phyloP scores from a whole-genome alignment of 2,113 vertebrate genomes.

The Condylura cristata region DNA sequence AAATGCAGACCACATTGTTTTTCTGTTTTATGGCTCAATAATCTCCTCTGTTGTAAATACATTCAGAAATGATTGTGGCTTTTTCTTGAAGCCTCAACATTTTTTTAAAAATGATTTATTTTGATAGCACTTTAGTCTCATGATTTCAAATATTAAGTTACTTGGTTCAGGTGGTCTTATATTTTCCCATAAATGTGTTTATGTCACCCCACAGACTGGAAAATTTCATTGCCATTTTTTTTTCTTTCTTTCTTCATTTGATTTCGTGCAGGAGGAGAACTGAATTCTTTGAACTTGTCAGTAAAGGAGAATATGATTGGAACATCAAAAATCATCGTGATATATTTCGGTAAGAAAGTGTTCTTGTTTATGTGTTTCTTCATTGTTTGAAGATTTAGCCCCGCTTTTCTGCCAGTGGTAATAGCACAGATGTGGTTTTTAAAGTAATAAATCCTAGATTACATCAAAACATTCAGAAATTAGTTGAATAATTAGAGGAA shows the following conservation, averaged over 20 bases:
- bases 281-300: slow-evolving; percentile 97
- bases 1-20: neutral
- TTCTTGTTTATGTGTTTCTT: slow-evolving; percentile 60
- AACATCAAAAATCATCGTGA: slow-evolving; percentile 94
- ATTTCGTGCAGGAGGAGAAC: slow-evolving; percentile 92
- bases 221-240: slow-evolving; percentile 67
- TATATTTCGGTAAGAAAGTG: slow-evolving; percentile 93
- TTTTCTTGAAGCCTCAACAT: slow-evolving; percentile 60
- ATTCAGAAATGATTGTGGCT: slow-evolving; percentile 75
- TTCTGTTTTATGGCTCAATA: slow-evolving; percentile 55
- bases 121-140: slow-evolving; percentile 83
- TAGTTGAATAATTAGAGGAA: slow-evolving; percentile 26
- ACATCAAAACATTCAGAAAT: neutral
- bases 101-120: slow-evolving; percentile 81
- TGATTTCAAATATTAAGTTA: slow-evolving; percentile 83
- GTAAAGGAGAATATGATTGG: slow-evolving; percentile 96
- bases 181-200: slow-evolving; percentile 71
- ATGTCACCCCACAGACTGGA: slow-evolving; percentile 65
- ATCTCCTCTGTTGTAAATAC: slow-evolving; percentile 67
- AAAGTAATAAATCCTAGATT: neutral
- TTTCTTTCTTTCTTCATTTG: slow-evolving; percentile 71
- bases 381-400: slow-evolving; percentile 49
- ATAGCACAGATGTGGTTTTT: neutral
- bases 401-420: slow-evolving; percentile 10
- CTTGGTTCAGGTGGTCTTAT: slow-evolving; percentile 66